These are phyloP conservation scores for Papilio polytes DNA, from an alignment of 1,140 invertebrate species.

Conservation along the genomic window DNA sequence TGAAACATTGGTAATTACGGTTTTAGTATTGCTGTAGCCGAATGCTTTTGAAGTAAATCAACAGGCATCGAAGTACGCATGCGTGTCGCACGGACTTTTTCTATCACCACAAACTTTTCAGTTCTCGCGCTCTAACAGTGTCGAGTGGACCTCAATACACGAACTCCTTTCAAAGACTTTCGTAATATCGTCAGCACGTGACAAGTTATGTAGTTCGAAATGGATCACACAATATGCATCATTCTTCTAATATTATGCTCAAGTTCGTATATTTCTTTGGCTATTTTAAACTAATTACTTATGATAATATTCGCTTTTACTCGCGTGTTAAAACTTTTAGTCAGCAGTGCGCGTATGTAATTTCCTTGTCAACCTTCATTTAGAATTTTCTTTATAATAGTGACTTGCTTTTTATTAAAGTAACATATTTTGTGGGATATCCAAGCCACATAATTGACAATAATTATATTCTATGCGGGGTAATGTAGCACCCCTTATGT, in stretches of 20 bases:
- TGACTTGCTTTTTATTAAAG: conserved; percentile 29
- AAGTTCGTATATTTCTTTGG: conserved; percentile 60
- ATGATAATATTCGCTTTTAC: conserved; percentile 44
- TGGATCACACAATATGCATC: conserved; percentile 63
- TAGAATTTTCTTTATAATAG: conserved; percentile 44
- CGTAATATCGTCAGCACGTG: conserved; percentile 32
- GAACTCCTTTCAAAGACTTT: conserved; percentile 24
- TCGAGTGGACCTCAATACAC: conserved; percentile 47
- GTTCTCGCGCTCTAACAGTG: conserved; percentile 50
- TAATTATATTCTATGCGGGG: background rate
- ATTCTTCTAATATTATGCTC: conserved; percentile 65
- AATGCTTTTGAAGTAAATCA: conserved; percentile 57
- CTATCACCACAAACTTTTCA: conserved; percentile 53
- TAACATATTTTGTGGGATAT: background rate
- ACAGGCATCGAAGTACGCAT: conserved; percentile 60
- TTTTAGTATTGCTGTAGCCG: conserved; percentile 35
- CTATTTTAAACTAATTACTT: conserved; percentile 42
- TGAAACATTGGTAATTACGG: conserved; percentile 38
- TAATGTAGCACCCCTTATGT: background rate
- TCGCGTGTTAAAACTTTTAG: conserved; percentile 57
- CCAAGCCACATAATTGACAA: background rate
- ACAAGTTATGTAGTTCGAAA: conserved; percentile 48
- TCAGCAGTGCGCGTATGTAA: conserved; percentile 50
- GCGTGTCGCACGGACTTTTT: conserved; percentile 49
- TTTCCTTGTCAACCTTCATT: conserved; percentile 61